Evolutionary conservation across 2,888 invertebrate species (phyloP), one percentile per base, ranked within the genome.

Genomic region (Nemotelus pantherinus): DNA sequence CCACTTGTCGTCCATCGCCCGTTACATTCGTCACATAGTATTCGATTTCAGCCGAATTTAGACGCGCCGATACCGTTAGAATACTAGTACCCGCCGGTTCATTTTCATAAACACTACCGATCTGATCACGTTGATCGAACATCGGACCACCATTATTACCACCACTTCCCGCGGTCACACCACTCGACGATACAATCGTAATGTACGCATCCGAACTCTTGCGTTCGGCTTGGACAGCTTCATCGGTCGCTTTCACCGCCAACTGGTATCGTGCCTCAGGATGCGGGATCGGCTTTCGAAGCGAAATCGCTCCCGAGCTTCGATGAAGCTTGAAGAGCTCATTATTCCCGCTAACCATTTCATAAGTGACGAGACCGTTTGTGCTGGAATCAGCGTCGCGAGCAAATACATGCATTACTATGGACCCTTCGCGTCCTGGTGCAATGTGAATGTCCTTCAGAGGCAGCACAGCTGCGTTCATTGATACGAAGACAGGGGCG

Each of bases 301-400:
- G 86, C 43, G 90, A 91, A 78, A 95, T 88, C 9, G 92, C 90
- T 4, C 96, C 96, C 10, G 93, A 93, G 83, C 92, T 93, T 76
- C 96, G 91, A 85, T 97, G 94, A 77, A 97, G 88, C 79, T 91
- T 90, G 85, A 97, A 96, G 80, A 94, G 87, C 81, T 95, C 95
- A 81, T 90, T 90, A 82, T 93, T 93, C 44, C 94, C 94, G 80
- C 92, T 92, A 41, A 94, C 91, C 77, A 97, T 89, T 86, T 96
- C 96, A 85, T 97, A 97, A 2, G 96, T 95, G 43, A 98, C 96
- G 80, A 94, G 88, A 39, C 97, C 97, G 87, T 98, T 98, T 41
- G 95, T 94, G 80, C 95, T 95, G 2, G 95, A 95, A 87, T 98
- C 98, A 68, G 94, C 89, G 87, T 98, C 98, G 76, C 92, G 90